Percentiles rank a stretch among this genome's conserved stretches.
Evolutionary conservation across 2,888 invertebrate genomes (phyloP).

Genomic region (Eretmocerus hayati): DNA sequence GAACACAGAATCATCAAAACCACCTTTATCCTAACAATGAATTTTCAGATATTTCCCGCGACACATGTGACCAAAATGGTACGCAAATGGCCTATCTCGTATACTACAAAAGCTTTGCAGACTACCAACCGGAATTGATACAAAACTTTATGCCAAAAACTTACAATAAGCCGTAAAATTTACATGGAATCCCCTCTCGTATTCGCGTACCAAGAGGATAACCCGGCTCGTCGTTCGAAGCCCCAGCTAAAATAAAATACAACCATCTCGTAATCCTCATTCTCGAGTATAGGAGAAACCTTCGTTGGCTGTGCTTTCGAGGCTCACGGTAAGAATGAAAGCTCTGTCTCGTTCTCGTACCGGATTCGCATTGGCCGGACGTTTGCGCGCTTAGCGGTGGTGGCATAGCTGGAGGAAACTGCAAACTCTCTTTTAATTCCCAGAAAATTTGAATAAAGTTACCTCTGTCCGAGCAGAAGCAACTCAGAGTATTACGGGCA

Average conservation of each 20-base stretch:
- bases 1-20: no score
- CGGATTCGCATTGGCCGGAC: conserved; percentile 23
- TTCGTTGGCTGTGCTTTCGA: conserved; percentile 7
- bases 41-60: no score
- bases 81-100: no score
- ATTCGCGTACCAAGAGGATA: neutral
- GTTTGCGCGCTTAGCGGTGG: conserved; percentile 7
- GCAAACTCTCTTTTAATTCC: conserved; percentile 41
- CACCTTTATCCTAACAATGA: no score
- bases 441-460: conserved; percentile 42
- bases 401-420: conserved; percentile 14
- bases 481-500: conserved; percentile 36
- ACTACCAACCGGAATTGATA: no score
- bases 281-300: conserved; percentile 1
- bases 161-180: conserved; percentile 15
- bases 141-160: conserved; percentile 9
- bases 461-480: conserved; percentile 30
- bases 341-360: neutral
- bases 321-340: conserved; percentile 22
- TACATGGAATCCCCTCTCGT: no score
- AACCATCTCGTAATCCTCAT: conserved; percentile 16
- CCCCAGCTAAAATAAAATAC: conserved; percentile 16
- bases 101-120: no score
- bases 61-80: no score
- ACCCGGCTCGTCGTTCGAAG: neutral